These are phyloP conservation scores for Anthonomus grandis DNA, from an alignment of 1,140 invertebrate genomes.

Conservation along the genomic window DNA sequence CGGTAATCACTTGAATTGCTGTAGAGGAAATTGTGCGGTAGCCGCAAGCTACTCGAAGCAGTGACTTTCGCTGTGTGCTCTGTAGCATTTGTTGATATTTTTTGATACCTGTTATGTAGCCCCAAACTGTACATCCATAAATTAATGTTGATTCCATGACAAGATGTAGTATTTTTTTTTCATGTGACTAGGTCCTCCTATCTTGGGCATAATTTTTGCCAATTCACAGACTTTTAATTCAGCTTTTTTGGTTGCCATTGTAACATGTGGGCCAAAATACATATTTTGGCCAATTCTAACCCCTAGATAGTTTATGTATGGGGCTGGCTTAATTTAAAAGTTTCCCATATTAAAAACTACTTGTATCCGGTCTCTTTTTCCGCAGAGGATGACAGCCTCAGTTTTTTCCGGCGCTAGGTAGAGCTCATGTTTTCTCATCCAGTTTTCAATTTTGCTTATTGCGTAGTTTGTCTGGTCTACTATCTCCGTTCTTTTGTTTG, in stretches of 20 bases:
- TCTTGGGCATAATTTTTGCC: constrained; percentile 14
- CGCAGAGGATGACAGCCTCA: constrained; percentile 1
- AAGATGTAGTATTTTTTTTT: constrained; percentile 1
- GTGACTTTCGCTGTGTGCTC: constrained; percentile 9
- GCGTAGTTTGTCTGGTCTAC: background rate
- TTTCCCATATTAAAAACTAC: background rate
- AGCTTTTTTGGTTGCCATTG: constrained; percentile 1
- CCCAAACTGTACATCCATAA: constrained; percentile 20
- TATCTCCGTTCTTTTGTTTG: background rate
- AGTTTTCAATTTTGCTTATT: background rate
- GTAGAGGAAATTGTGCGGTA: constrained; percentile 15
- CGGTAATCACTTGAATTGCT: constrained; percentile 15
- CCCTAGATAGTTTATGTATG: constrained; percentile 10
- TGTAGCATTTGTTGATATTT: constrained; percentile 8
- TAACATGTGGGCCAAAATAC: constrained; percentile 6
- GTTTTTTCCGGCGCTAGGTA: constrained; percentile 12
- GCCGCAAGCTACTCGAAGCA: constrained; percentile 10
- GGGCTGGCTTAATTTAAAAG: background rate
- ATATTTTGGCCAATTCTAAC: constrained; percentile 1
- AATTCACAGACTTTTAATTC: background rate
- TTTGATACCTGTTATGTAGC: background rate
- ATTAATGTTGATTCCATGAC: constrained; percentile 9
- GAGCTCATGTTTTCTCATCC: constrained; percentile 2
- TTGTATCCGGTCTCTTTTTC: constrained; percentile 1
- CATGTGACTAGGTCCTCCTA: constrained; percentile 1